Evolutionary conservation across 2,888 invertebrate species (phyloP).

Genomic region (Thymelicus acteon): DNA sequence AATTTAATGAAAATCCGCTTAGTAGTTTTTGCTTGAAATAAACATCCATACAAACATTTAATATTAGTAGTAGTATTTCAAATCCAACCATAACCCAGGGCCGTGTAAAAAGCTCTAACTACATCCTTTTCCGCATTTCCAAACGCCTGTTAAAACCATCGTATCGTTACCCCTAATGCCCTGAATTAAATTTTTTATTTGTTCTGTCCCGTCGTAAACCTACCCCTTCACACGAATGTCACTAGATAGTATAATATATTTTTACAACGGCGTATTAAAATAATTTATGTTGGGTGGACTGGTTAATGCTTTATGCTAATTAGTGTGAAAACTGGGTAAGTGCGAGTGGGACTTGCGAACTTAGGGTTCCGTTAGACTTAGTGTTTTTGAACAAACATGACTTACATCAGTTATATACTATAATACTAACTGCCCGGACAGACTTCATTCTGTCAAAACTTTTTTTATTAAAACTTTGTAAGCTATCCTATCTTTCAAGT

Average conservation of each 20-base stretch:
- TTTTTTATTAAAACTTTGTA: too few relatives aligned
- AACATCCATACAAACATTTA: too few relatives aligned
- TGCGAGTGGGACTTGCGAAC: not conserved
- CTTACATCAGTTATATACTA: too few relatives aligned
- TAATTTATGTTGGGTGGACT: slow-evolving; percentile 68
- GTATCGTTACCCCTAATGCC: slow-evolving; percentile 3
- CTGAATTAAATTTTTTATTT: slow-evolving; percentile 4
- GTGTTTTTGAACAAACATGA: too few relatives aligned
- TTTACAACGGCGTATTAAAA: slow-evolving; percentile 74
- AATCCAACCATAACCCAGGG: too few relatives aligned
- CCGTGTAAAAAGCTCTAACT: too few relatives aligned
- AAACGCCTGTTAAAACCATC: not conserved
- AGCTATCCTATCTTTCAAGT: too few relatives aligned
- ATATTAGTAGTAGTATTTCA: too few relatives aligned
- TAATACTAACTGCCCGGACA: too few relatives aligned
- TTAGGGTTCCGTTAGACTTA: not conserved
- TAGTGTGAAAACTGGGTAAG: not conserved
- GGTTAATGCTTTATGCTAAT: slow-evolving; percentile 77
- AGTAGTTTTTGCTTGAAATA: too few relatives aligned
- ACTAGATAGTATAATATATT: slow-evolving; percentile 55
- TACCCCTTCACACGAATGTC: slow-evolving; percentile 9
- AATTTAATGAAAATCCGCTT: too few relatives aligned
- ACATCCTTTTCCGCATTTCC: not conserved
- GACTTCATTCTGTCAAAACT: too few relatives aligned
- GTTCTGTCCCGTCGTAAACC: slow-evolving; percentile 1